Percentiles rank a stretch among this genome's conserved stretches.
Evolutionary conservation across 2,797 vertebrate species (phyloP).

Genomic region (Tadarida brasiliensis): DNA sequence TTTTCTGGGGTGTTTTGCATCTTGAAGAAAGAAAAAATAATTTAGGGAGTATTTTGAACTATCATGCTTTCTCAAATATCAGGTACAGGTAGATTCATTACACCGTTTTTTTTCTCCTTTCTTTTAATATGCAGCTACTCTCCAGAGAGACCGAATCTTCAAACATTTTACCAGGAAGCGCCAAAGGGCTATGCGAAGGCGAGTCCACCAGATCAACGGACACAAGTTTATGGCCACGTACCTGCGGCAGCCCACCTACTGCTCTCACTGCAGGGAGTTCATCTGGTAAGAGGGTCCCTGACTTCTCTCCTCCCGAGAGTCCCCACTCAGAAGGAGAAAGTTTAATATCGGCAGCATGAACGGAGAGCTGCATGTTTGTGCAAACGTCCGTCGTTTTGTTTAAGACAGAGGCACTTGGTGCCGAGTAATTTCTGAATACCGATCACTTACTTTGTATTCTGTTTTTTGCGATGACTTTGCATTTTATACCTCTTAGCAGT

Average conservation of each 20-base stretch:
- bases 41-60: not conserved
- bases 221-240: slow-evolving; percentile 99
- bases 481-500: not conserved
- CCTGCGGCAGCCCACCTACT: slow-evolving; percentile 97
- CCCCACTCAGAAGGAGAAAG: not conserved
- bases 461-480: not conserved
- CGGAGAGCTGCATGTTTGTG: not conserved
- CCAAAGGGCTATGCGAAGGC: slow-evolving; percentile 93
- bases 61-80: not conserved
- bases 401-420: not conserved
- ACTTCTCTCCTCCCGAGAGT: not conserved
- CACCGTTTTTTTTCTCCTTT: not conserved
- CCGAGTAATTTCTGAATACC: not conserved
- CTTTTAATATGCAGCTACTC: slow-evolving; percentile 83
- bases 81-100: not conserved
- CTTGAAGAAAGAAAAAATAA: slow-evolving; percentile 45
- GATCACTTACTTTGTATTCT: not conserved
- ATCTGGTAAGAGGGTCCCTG: slow-evolving; percentile 93
- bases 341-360: not conserved
- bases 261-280: slow-evolving; percentile 98
- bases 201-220: slow-evolving; percentile 97
- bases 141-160: slow-evolving; percentile 88
- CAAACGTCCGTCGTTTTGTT: not conserved
- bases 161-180: slow-evolving; percentile 96
- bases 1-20: not conserved